Conservation (phyloP, 35 echinoderm and acorn worm species). For the Ophioderma brevispina region DNA sequence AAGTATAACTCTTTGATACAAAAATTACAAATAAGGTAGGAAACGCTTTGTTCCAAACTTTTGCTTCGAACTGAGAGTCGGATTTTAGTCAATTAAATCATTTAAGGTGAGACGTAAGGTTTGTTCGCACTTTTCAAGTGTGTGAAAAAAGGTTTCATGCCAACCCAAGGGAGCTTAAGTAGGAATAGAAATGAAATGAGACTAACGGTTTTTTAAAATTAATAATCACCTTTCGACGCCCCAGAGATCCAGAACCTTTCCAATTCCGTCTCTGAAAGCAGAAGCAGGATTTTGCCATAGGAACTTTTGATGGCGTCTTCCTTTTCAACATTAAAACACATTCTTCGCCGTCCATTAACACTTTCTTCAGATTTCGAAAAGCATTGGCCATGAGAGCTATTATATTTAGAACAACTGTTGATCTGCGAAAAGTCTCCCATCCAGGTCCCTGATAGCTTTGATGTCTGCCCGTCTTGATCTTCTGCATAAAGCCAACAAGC, state of each 20-base stretch:
- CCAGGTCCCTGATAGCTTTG: not conserved
- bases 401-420: not conserved
- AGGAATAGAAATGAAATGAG: too few species aligned
- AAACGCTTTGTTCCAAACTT: too few species aligned
- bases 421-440: constrained; percentile 23
- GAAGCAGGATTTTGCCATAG: not conserved
- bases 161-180: too few species aligned
- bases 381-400: not conserved
- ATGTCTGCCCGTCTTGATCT: not conserved
- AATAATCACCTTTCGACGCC: too few species aligned
- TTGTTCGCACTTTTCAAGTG: too few species aligned
- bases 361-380: constrained; percentile 27
- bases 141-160: too few species aligned
- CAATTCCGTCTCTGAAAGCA: constrained; percentile 40
- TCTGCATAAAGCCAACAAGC: constrained; percentile 26
- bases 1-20: too few species aligned
- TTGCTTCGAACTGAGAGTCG: too few species aligned
- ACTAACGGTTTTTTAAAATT: too few species aligned
- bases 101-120: too few species aligned
- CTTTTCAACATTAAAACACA: not conserved
- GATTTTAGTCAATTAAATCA: too few species aligned
- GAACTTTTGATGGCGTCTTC: not conserved
- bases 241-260: not conserved
- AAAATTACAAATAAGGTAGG: too few species aligned
- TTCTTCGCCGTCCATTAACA: not conserved